Conservation (phyloP, 1,140 invertebrate genomes). For the Apocrypta bakeri region DNA sequence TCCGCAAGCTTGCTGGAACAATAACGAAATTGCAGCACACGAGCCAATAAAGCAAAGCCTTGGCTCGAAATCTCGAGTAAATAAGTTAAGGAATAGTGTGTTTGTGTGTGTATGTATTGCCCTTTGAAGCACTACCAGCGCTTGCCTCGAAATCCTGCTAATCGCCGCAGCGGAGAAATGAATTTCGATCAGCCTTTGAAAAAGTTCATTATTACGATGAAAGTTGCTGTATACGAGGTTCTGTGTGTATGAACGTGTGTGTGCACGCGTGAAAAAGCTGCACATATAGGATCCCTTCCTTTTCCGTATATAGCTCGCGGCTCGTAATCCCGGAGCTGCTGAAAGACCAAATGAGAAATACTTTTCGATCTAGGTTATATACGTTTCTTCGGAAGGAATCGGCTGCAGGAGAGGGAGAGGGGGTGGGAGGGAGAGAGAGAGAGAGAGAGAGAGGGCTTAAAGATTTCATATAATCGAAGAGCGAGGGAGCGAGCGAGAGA, state of each 20-base stretch:
- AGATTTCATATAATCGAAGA: slow-evolving; percentile 59
- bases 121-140: not conserved
- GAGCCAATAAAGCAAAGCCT: slow-evolving; percentile 19
- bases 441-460: slow-evolving; percentile 56
- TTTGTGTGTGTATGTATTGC: too few relatives aligned
- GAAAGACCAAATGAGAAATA: slow-evolving; percentile 72
- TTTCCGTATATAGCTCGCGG: not conserved
- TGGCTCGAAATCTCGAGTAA: not conserved
- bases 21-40: not conserved
- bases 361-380: slow-evolving; percentile 65
- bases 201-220: slow-evolving; percentile 24
- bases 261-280: not conserved
- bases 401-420: too few relatives aligned
- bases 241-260: not conserved
- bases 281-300: not conserved
- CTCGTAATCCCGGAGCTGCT: slow-evolving; percentile 65
- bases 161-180: slow-evolving; percentile 18
- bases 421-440: not conserved
- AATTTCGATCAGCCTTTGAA: slow-evolving; percentile 9
- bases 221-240: not conserved
- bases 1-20: not conserved
- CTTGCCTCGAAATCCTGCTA: not conserved
- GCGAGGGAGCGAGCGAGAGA: not conserved
- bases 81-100: not conserved
- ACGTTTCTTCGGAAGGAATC: slow-evolving; percentile 26